Evolutionary conservation across 2,113 vertebrate species (phyloP).

Genomic region (Falco punctatus): DNA sequence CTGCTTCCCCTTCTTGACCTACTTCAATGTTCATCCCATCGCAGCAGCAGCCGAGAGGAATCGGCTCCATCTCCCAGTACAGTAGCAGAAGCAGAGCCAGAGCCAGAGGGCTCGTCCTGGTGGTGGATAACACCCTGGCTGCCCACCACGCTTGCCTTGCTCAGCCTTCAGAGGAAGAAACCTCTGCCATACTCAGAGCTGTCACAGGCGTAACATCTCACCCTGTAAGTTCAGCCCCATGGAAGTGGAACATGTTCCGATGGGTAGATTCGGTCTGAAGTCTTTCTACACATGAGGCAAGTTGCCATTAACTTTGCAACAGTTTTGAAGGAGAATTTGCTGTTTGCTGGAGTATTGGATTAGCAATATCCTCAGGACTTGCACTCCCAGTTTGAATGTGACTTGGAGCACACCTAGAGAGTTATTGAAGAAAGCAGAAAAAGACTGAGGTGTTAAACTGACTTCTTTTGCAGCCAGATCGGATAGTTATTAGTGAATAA

Average conservation of each 20-base stretch:
- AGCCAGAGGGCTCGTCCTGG: rapidly evolving
- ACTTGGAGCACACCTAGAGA: neutral
- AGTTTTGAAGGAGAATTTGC: neutral
- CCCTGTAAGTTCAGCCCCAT: neutral
- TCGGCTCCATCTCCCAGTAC: rapidly evolving
- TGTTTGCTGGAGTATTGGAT: neutral
- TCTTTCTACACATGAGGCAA: neutral
- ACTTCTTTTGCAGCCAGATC: neutral
- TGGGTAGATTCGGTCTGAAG: neutral
- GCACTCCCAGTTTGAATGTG: neutral
- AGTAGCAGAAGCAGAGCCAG: neutral
- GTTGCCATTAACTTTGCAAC: neutral
- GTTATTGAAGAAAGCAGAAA: neutral
- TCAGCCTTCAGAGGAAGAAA: neutral
- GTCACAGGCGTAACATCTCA: neutral
- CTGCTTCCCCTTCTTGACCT: neutral
- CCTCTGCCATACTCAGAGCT: neutral
- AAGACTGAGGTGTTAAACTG: neutral
- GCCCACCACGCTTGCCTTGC: neutral
- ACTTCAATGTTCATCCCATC: neutral
- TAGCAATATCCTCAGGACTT: neutral
- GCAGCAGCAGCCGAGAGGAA: neutral
- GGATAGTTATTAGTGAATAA: neutral
- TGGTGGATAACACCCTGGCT: too few relatives aligned
- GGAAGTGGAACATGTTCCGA: neutral